Conservation (phyloP, 2,113 vertebrate species). For the Tupaia tana region DNA sequence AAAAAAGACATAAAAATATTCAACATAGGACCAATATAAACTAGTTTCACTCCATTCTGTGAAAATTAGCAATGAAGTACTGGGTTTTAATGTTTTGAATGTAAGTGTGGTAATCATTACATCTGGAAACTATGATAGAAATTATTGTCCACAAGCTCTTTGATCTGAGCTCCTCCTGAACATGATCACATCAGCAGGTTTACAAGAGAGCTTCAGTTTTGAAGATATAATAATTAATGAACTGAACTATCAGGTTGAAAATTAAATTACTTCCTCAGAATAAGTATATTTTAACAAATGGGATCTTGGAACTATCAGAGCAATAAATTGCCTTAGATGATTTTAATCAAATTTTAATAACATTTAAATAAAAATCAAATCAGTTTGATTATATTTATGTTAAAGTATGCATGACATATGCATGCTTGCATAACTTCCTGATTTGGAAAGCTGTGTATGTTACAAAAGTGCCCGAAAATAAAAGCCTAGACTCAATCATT, state of each 20-base stretch:
- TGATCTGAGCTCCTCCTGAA: background rate
- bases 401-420: conserved; percentile 46
- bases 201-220: conserved; percentile 41
- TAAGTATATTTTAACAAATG: conserved; percentile 60
- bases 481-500: background rate
- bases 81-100: background rate
- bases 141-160: background rate
- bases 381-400: conserved; percentile 57
- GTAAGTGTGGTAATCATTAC: background rate
- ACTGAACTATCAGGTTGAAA: conserved; percentile 54
- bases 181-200: conserved; percentile 1
- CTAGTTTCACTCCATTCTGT: background rate
- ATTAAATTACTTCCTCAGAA: conserved; percentile 75
- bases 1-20: background rate
- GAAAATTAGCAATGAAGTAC: background rate
- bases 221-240: conserved; percentile 54
- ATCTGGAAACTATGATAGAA: background rate
- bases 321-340: conserved; percentile 75
- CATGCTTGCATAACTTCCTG: conserved; percentile 19
- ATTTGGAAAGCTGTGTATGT: conserved; percentile 14
- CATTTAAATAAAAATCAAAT: conserved; percentile 75
- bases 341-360: conserved; percentile 74
- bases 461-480: background rate
- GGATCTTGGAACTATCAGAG: conserved; percentile 59
- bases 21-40: background rate